These are phyloP conservation scores for Bovichtus variegatus DNA, from an alignment of 2,797 vertebrate genomes.

Conservation along the genomic window DNA sequence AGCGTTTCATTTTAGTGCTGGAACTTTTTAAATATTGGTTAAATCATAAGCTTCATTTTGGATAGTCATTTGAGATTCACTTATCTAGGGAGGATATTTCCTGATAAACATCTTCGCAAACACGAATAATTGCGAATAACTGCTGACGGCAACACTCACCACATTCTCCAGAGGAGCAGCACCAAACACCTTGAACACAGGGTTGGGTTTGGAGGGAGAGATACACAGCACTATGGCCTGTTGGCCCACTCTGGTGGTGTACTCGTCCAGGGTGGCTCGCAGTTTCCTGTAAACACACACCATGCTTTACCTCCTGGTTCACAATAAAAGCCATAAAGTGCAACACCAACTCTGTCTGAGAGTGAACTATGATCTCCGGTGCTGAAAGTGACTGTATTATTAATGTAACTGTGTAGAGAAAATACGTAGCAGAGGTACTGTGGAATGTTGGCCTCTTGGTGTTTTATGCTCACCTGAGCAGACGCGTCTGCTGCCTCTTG, in stretches of 20 bases:
- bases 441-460: not conserved
- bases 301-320: not conserved
- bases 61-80: not conserved
- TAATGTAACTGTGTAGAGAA: not conserved
- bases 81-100: not conserved
- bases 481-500: slow-evolving; percentile 97
- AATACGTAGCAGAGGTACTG: no score
- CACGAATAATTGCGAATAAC: not conserved
- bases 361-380: not conserved
- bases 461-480: slow-evolving; percentile 90
- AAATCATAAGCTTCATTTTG: not conserved
- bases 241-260: slow-evolving; percentile 97
- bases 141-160: slow-evolving; percentile 81
- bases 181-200: slow-evolving; percentile 97
- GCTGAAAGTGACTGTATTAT: not conserved
- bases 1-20: not conserved
- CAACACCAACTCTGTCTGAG: not conserved
- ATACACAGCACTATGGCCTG: slow-evolving; percentile 98
- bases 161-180: slow-evolving; percentile 98
- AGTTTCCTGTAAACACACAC: slow-evolving; percentile 89
- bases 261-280: slow-evolving; percentile 95
- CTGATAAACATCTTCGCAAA: not conserved
- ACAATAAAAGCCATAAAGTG: not conserved
- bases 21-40: no score
- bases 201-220: slow-evolving; percentile 98